Evolutionary conservation across 2,113 vertebrate species (phyloP), one percentile per base, ranked within the genome.

Genomic region (Sylvia atricapilla): DNA sequence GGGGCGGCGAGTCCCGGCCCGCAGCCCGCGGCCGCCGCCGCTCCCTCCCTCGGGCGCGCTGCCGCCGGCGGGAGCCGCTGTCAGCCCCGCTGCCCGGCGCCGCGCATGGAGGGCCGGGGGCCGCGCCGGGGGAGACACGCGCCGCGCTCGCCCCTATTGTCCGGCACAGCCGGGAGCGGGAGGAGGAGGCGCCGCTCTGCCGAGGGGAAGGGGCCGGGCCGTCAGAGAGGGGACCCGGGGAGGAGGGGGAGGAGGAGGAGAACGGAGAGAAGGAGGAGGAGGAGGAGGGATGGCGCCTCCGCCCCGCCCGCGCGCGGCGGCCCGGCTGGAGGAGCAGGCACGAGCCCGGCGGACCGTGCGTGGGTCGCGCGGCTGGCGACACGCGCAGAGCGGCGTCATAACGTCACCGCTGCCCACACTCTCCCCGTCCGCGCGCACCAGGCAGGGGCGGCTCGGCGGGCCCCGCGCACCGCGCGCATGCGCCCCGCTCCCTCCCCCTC

Each of bases 311-410:
- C 91, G 75, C 69, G 67, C 74, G 49, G n/a, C 23, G 52, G 91
- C 74, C 74, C 84, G 62, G 72, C 84, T 77, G 72, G 44, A 28
- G 78, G 17, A 90, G 84, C 68, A 87, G 86, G 73, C 94, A 92
- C 68, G 66, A 92, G 86, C 82, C 58, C 55, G 78, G 52, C 78
- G 74, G 94, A 72, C 92, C 56, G 44, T 95, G 92, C 92, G 89
- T 92, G 82, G 92, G 92, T 92, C 94, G 91, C 91, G 62, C 89
- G 94, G 35, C 92, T 75, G 67, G 94, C 94, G 82, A 92, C 92
- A 95, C 92, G 94, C 92, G 63, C 84, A 90, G 24, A n/a, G 78
- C 94, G 90, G 84, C 84, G 84, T 95, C 94, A 95, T 92, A 90
- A 95, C 94, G 94, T 94, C 70, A 95, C 91, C 73, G 19, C 84